Evolutionary conservation across 2,888 invertebrate species (phyloP).

Genomic region (Chironomus tentans): DNA sequence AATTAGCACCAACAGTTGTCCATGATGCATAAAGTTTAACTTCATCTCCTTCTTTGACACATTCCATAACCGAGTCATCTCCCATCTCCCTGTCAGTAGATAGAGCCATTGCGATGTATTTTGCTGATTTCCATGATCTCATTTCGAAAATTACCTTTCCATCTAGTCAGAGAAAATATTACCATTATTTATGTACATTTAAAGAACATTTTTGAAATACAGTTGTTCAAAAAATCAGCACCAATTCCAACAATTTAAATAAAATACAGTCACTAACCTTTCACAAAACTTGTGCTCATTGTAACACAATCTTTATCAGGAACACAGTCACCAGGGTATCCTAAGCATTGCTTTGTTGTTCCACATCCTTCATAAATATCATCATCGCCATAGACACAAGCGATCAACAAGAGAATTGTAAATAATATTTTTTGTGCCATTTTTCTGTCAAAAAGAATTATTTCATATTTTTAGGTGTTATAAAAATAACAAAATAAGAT

Average conservation of each 20-base stretch:
- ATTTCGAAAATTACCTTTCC: conserved; percentile 52
- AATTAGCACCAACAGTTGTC: conserved; percentile 47
- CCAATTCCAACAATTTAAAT: no score
- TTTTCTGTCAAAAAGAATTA: no score
- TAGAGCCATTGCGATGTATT: conserved; percentile 63
- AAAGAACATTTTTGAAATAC: no score
- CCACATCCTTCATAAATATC: neutral
- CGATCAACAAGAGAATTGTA: neutral
- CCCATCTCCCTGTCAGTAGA: conserved; percentile 65
- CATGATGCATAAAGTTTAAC: conserved; percentile 57
- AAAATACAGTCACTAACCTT: conserved; percentile 39
- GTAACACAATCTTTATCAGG: conserved; percentile 56
- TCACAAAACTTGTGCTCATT: conserved; percentile 54
- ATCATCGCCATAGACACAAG: neutral
- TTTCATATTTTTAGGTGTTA: no score
- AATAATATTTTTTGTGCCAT: neutral
- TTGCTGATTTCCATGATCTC: conserved; percentile 46
- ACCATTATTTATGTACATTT: neutral
- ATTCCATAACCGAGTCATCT: conserved; percentile 74
- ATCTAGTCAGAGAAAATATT: neutral
- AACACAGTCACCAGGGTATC: conserved; percentile 62
- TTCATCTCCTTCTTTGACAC: conserved; percentile 54
- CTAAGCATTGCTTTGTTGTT: conserved; percentile 52
- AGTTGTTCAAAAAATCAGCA: no score
- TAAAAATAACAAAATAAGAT: no score